These are phyloP conservation scores for Pampus argenteus DNA, from an alignment of 2,797 vertebrate genomes.

Conservation along the genomic window DNA sequence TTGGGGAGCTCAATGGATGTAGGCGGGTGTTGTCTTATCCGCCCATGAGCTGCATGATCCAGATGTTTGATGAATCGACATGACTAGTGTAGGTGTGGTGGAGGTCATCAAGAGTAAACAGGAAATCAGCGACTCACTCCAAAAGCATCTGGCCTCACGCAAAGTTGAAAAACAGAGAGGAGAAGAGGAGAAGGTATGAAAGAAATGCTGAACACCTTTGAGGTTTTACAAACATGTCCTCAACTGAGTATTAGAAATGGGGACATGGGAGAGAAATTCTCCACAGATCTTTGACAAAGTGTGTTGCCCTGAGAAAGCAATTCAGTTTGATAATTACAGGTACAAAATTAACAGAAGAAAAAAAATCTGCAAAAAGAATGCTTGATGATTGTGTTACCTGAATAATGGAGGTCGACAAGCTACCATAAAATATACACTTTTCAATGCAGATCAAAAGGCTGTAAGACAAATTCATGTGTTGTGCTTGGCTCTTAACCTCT, in stretches of 20 bases:
- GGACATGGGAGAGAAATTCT: constrained; percentile 18
- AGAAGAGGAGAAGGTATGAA: background rate
- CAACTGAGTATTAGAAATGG: background rate
- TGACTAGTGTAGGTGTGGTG: constrained; percentile 59
- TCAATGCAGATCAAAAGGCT: constrained; percentile 47
- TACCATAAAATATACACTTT: constrained; percentile 41
- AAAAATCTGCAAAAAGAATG: constrained; percentile 29
- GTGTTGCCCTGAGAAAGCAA: constrained; percentile 10
- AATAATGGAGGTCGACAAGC: constrained; percentile 44
- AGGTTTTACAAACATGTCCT: background rate
- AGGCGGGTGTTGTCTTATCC: constrained; percentile 40
- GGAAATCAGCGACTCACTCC: constrained; percentile 44
- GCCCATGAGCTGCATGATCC: constrained; percentile 72
- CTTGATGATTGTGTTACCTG: constrained; percentile 38
- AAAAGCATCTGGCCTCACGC: constrained; percentile 39
- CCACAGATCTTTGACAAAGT: constrained; percentile 23
- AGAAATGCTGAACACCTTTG: background rate
- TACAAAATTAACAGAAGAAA: constrained; percentile 9
- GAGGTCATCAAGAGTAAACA: constrained; percentile 61
- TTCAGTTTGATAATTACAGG: constrained; percentile 36
- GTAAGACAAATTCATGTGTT: constrained; percentile 39
- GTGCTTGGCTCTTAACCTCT: constrained; percentile 44
- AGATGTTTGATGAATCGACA: constrained; percentile 70
- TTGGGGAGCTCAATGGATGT: constrained; percentile 35
- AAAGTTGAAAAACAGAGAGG: background rate